Evolutionary conservation across 2,797 vertebrate species (phyloP).

Genomic region (Ataeniobius toweri): DNA sequence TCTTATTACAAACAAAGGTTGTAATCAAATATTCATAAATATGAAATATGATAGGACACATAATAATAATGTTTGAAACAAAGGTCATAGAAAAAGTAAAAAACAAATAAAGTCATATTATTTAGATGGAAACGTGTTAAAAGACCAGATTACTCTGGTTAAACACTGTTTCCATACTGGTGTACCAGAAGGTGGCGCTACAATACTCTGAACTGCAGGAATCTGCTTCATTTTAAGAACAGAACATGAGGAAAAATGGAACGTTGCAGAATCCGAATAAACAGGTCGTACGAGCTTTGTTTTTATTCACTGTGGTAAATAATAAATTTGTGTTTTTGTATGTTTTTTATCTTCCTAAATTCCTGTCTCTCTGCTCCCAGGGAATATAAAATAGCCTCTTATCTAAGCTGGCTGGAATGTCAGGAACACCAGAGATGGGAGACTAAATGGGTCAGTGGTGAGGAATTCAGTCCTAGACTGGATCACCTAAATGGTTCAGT

Average conservation of each 20-base stretch:
- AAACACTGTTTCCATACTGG: not conserved
- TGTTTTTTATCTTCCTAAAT: not conserved
- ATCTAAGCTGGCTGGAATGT: not conserved
- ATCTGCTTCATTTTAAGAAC: not conserved
- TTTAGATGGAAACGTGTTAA: not conserved
- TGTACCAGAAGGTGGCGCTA: not conserved
- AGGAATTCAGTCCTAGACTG: no score
- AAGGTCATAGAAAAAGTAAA: not conserved
- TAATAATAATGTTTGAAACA: not conserved
- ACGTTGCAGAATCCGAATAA: not conserved
- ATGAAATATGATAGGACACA: not conserved
- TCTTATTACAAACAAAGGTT: not conserved
- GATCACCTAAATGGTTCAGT: no score
- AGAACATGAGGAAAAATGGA: no score
- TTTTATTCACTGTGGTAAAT: not conserved
- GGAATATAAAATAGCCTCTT: not conserved
- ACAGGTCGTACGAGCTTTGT: not conserved
- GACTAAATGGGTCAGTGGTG: no score
- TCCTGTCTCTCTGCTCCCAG: no score
- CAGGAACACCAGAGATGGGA: not conserved
- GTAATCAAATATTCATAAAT: not conserved
- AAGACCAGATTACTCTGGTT: not conserved
- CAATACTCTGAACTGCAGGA: not conserved
- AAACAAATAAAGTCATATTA: not conserved
- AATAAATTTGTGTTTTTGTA: not conserved